phyloP scores from a whole-genome alignment of 2,113 vertebrate genomes.

The Numenius arquata region DNA sequence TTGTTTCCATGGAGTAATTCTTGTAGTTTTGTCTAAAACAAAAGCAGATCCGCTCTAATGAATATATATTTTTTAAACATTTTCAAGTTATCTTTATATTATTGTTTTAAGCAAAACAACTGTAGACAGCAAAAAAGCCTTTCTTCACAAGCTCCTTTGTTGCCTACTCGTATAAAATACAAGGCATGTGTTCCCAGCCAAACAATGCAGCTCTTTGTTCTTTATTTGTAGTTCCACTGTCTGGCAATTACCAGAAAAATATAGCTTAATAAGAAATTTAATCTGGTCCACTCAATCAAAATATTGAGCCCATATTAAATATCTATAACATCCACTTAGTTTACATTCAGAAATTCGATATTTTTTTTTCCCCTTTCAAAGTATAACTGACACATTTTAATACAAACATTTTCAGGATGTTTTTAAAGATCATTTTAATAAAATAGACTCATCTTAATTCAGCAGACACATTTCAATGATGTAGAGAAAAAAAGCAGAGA shows the following conservation, averaged over 20 bases:
- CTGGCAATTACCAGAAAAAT: constrained; percentile 45
- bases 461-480: background rate
- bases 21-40: constrained; percentile 93
- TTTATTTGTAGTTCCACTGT: constrained; percentile 26
- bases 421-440: background rate
- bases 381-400: background rate
- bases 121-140: background rate
- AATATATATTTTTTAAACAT: background rate
- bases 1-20: constrained; percentile 99
- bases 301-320: background rate
- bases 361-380: background rate
- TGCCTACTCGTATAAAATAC: constrained; percentile 54
- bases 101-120: background rate
- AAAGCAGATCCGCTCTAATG: constrained; percentile 40
- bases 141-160: constrained; percentile 11
- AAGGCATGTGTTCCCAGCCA: background rate
- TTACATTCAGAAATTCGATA: background rate
- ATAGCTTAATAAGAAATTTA: constrained; percentile 12
- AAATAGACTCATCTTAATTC: background rate
- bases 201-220: constrained; percentile 48
- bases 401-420: background rate
- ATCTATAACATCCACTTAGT: background rate
- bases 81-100: background rate
- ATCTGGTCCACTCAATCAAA: constrained; percentile 23
- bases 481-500: background rate